These are phyloP conservation scores for Poecilia latipinna DNA, from an alignment of 2,113 vertebrate genomes.

Conservation along the genomic window DNA sequence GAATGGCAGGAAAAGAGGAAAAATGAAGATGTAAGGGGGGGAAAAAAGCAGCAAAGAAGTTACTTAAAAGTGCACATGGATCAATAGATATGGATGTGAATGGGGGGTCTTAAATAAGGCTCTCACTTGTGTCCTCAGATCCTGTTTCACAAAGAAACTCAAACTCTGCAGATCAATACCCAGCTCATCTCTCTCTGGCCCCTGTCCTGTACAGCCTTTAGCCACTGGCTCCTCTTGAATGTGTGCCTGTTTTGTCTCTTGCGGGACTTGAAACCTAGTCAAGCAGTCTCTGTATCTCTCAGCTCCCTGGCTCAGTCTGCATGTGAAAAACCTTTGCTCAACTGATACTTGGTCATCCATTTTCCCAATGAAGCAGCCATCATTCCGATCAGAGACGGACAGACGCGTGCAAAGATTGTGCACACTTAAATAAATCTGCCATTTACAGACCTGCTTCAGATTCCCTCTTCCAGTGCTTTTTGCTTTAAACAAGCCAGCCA, in stretches of 20 bases:
- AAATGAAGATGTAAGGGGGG: constrained; percentile 16
- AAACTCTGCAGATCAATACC: constrained; percentile 71
- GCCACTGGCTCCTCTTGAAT: constrained; percentile 54
- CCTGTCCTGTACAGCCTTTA: constrained; percentile 40
- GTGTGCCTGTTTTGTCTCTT: constrained; percentile 43
- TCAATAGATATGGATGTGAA: constrained; percentile 77
- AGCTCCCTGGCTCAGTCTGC: constrained; percentile 23
- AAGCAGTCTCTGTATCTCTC: constrained; percentile 40
- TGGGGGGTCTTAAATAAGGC: constrained; percentile 74
- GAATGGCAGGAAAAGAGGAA: constrained; percentile 24
- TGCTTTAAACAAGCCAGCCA: no score
- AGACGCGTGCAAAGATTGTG: no score
- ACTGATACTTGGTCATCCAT: constrained; percentile 41
- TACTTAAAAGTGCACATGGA: constrained; percentile 70
- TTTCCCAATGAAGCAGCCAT: constrained; percentile 18
- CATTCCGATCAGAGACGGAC: not conserved
- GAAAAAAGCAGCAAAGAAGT: constrained; percentile 52
- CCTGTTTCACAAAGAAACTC: constrained; percentile 76
- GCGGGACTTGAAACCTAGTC: constrained; percentile 48
- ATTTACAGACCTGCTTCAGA: not conserved
- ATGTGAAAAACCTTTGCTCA: constrained; percentile 40
- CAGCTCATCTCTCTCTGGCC: constrained; percentile 46
- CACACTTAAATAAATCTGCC: not conserved
- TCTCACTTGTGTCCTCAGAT: constrained; percentile 67
- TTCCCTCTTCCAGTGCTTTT: no score